Percentiles rank a stretch among this genome's conserved stretches.
These are phyloP conservation scores for Hemibagrus guttatus DNA, from an alignment of 2,797 vertebrate genomes.

Conservation along the genomic window DNA sequence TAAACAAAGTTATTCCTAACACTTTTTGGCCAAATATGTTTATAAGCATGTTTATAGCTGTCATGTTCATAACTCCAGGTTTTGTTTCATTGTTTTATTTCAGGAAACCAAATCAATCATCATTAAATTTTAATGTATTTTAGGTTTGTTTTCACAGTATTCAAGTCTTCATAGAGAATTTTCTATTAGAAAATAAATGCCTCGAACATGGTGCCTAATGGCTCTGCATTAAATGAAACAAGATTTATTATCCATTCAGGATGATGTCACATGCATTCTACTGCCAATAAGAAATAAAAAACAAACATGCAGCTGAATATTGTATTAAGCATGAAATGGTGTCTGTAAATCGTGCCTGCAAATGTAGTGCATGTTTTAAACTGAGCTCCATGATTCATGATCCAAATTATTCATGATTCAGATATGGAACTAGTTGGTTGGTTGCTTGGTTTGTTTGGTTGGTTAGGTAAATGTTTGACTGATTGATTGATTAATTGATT, in stretches of 20 bases:
- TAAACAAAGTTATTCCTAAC: neutral
- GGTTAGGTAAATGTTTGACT: neutral
- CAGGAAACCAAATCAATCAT: neutral
- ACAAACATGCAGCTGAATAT: neutral
- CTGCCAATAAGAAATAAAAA: neutral
- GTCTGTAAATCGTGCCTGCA: neutral
- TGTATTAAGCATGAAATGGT: neutral
- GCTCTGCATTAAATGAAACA: conserved; percentile 50
- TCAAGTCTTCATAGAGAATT: neutral
- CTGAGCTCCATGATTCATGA: neutral
- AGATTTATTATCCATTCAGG: neutral
- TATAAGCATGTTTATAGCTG: conserved; percentile 2
- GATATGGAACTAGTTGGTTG: neutral
- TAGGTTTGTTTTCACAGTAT: neutral
- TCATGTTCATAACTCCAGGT: neutral
- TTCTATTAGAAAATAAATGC: neutral
- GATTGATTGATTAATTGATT: neutral
- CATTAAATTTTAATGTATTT: neutral
- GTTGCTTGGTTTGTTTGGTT: neutral
- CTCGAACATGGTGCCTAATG: neutral
- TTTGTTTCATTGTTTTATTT: neutral
- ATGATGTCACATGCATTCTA: neutral
- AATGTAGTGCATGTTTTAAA: neutral
- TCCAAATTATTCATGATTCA: no score
- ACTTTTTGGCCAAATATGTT: neutral